Base-by-base conservation (phyloP, 2,888 invertebrate species). In the Erpobdella octoculata region DNA sequence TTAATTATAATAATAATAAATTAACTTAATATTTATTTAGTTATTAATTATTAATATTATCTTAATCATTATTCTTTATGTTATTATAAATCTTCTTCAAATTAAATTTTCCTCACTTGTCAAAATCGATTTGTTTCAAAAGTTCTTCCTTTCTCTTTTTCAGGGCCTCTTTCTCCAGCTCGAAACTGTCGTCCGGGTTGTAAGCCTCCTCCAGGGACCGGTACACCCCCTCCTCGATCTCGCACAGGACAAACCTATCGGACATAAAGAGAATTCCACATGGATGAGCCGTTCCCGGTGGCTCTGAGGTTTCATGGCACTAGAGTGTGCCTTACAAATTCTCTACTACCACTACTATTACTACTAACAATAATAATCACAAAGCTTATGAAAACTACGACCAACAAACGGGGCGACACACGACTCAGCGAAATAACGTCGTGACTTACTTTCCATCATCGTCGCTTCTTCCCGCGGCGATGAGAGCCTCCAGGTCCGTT, bases 401-500 rank as follows among this genome's bases (percentile, higher is more conserved):
- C n/a, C n/a, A n/a, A n/a, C n/a, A n/a, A n/a, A n/a, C n/a, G n/a
- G n/a, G n/a, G n/a, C n/a, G n/a, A n/a, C n/a, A n/a, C n/a, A n/a
- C n/a, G n/a, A n/a, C n/a, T n/a, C n/a, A 41, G 12, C 46, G 46
- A 12, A 41, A 41, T n/a, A 41, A 41, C 12, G n/a, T 15, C 46
- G 25, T 25, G 6, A 37, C 66, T 12, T 72, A 81, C 81, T 80
- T 79, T 70, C 81, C 81, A n/a, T 78, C 77, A 75, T 82, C 81
- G 33, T 80, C 79, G 18, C 78, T 78, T 36, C 78, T 78, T 28
- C 79, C 81, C 46, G 83, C 80, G 65, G 81, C 79, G 38, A 80
- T 77, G 28, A 89, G 81, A 71, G 88, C 88, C 78, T 87, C 87
- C 61, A 88, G 83, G 77, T 88, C 87, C 18, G 90, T 89, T 65